Evolutionary conservation across 2,888 invertebrate genomes (phyloP).

Genomic region (Odontomyia ornata): DNA sequence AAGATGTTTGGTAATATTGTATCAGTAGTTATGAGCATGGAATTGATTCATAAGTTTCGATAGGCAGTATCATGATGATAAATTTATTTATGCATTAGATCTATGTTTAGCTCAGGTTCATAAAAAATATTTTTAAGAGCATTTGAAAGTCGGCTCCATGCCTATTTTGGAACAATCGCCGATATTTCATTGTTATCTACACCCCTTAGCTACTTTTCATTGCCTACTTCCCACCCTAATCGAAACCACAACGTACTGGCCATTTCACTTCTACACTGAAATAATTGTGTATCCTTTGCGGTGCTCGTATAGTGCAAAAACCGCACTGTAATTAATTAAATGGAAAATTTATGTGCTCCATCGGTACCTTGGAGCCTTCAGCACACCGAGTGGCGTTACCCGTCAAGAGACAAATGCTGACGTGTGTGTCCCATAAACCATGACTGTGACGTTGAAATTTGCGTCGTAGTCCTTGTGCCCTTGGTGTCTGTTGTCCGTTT

Average conservation of each 20-base stretch:
- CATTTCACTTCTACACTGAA: conserved; percentile 26
- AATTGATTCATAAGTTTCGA: too few relatives aligned
- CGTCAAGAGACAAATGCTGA: conserved; percentile 33
- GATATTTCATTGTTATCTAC: too few relatives aligned
- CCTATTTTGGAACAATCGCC: not conserved
- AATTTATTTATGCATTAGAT: too few relatives aligned
- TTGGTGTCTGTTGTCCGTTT: not conserved
- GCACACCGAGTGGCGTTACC: not conserved
- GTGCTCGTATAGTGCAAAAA: conserved; percentile 26
- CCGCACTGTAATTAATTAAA: conserved; percentile 46
- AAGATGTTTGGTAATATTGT: too few relatives aligned
- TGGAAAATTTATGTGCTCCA: conserved; percentile 44
- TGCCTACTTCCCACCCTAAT: conserved; percentile 5
- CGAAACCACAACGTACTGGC: not conserved
- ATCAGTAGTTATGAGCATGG: too few relatives aligned
- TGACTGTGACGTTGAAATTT: conserved; percentile 21
- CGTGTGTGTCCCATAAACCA: conserved; percentile 26
- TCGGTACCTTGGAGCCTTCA: conserved; percentile 20
- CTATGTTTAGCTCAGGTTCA: too few relatives aligned
- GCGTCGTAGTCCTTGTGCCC: conserved; percentile 1
- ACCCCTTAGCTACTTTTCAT: too few relatives aligned
- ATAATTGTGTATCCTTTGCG: conserved; percentile 39
- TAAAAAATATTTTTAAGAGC: too few relatives aligned
- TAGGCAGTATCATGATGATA: too few relatives aligned
- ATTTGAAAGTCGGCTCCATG: not conserved